Conservation (phyloP, 2,888 invertebrate species). For the Drosophila peninsularis region DNA sequence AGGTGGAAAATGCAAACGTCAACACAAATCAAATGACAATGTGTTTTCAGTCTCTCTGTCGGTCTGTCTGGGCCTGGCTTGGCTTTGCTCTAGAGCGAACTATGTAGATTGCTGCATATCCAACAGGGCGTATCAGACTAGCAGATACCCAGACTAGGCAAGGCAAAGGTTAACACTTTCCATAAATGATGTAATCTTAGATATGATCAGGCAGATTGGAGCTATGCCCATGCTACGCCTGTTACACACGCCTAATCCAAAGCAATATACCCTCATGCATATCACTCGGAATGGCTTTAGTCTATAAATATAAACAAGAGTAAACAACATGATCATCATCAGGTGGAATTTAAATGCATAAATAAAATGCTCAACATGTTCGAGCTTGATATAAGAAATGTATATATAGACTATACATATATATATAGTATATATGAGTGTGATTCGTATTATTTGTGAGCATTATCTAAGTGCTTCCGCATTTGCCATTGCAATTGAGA, state of each 20-base stretch:
- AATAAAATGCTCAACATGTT: conserved; percentile 31
- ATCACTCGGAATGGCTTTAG: background rate
- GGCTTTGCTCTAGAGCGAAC: conserved; percentile 11
- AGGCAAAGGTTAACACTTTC: no score
- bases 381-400: conserved; percentile 9
- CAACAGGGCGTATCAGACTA: background rate
- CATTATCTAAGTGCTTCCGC: conserved; percentile 46
- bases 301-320: conserved; percentile 12
- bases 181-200: no score
- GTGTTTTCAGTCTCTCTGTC: conserved; percentile 42
- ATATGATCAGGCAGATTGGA: no score
- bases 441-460: conserved; percentile 13
- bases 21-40: conserved; percentile 75
- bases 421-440: conserved; percentile 12
- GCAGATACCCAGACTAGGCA: background rate
- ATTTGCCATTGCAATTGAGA: conserved; percentile 36
- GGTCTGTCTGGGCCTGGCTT: background rate
- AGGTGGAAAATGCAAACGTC: conserved; percentile 74
- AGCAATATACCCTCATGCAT: conserved; percentile 1
- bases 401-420: background rate
- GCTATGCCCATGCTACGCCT: background rate
- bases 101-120: conserved; percentile 26
- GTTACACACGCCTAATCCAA: background rate
- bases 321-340: conserved; percentile 24
- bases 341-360: conserved; percentile 47